These are phyloP conservation scores for Lasioglossum leucozonium DNA, from an alignment of 2,888 invertebrate species.

Conservation along the genomic window DNA sequence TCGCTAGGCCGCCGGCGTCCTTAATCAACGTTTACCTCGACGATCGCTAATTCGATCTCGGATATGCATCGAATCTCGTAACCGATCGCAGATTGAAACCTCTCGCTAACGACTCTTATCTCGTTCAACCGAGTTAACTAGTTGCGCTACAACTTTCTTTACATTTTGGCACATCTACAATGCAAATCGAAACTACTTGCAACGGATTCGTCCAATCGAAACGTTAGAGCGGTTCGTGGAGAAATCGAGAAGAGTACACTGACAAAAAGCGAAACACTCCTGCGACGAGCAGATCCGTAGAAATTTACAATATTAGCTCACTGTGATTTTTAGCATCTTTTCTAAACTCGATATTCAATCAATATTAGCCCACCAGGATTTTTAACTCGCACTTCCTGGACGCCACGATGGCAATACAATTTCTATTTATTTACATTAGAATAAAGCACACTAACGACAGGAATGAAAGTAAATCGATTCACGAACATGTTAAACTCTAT, in stretches of 20 bases:
- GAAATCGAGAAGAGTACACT: background rate
- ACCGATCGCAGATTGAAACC: background rate
- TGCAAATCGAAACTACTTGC: background rate
- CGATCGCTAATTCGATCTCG: slow-evolving; percentile 19
- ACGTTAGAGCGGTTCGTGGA: background rate
- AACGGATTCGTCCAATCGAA: background rate
- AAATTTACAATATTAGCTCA: background rate
- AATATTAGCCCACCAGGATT: background rate
- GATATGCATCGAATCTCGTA: slow-evolving; percentile 30
- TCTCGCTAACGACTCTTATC: background rate
- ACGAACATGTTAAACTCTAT: background rate
- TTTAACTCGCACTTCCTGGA: background rate
- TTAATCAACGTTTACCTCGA: slow-evolving; percentile 48
- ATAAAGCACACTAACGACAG: background rate
- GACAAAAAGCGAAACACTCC: background rate
- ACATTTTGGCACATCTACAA: background rate
- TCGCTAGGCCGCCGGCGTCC: slow-evolving; percentile 22
- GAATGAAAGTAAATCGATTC: background rate
- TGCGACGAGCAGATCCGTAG: background rate
- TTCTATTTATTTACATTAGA: background rate
- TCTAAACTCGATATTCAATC: background rate
- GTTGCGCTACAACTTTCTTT: background rate
- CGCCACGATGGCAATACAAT: too few relatives aligned
- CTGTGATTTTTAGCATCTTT: background rate
- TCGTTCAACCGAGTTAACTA: background rate